Percentiles rank a stretch among this genome's conserved stretches.
Evolutionary conservation across 2,888 invertebrate genomes (phyloP).

Genomic region (Spodoptera picta): DNA sequence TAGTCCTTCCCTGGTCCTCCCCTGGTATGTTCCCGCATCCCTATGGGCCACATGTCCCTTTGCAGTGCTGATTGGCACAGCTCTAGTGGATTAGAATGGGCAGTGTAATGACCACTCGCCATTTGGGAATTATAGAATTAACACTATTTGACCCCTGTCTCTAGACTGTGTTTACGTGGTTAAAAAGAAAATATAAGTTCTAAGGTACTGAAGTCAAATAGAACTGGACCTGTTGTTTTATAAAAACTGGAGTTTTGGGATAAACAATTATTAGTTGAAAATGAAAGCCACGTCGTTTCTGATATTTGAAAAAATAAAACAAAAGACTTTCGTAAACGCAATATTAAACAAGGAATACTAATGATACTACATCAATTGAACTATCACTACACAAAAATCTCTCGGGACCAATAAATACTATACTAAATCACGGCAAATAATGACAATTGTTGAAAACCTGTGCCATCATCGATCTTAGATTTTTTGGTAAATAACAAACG

Average conservation of each 20-base stretch:
- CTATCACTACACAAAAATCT: background rate
- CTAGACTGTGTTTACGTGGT: constrained; percentile 10
- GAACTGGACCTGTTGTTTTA: no score
- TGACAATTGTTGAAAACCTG: constrained; percentile 46
- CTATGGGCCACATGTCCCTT: constrained; percentile 63
- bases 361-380: no score
- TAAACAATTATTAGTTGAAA: no score
- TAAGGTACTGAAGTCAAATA: background rate
- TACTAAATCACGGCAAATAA: constrained; percentile 19
- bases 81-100: constrained; percentile 82
- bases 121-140: constrained; percentile 79
- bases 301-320: no score
- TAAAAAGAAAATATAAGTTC: background rate
- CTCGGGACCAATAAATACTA: constrained; percentile 16
- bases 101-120: constrained; percentile 79
- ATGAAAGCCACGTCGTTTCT: no score
- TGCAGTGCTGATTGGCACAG: constrained; percentile 84
- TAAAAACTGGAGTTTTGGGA: no score
- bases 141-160: constrained; percentile 58
- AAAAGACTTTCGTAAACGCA: no score
- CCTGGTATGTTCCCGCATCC: constrained; percentile 49
- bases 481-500: constrained; percentile 66
- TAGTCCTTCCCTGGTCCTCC: constrained; percentile 29
- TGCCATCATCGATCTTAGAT: constrained; percentile 55
- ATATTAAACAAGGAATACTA: no score